Evolutionary conservation across 2,797 vertebrate genomes (phyloP), one percentile per base, ranked within the genome.

Genomic region (Astyanax mexicanus): DNA sequence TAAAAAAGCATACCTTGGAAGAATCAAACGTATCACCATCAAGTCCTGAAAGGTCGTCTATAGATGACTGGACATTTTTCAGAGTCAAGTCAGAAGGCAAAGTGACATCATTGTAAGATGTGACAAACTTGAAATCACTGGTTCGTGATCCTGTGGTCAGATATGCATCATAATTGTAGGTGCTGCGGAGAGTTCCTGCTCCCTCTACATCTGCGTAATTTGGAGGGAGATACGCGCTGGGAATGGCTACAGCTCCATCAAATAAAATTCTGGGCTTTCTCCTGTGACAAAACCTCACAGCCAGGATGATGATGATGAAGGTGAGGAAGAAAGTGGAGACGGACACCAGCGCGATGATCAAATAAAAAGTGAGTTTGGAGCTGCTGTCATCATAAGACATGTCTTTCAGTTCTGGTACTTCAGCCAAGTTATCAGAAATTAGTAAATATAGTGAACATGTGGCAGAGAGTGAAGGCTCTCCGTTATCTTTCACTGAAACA

Each of bases 91-190:
- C 44, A 42, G 40, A 17, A n/a, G 44, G 44, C 5, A n/a, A 44
- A 47, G 44, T 47, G 6, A 13, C 44, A 0, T n/a, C 44, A n/a
- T n/a, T 42, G 11, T 82, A 83, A 52, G 84, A 83, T 72, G 70
- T 86, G 21, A 82, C 52, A 76, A 89, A 88, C 72, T 84, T 86
- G 68, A 90, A 87, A 9, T 87, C 84, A 23, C 84, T 88, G 80
- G 73, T n/a, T n/a, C n/a, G n/a, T n/a, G n/a, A n/a, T n/a, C n/a
- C n/a, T n/a, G n/a, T n/a, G n/a, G n/a, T n/a, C n/a, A n/a, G n/a
- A n/a, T n/a, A n/a, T n/a, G n/a, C n/a, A n/a, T n/a, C n/a, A n/a
- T n/a, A n/a, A n/a, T n/a, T n/a, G n/a, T n/a, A n/a, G n/a, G n/a
- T n/a, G n/a, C n/a, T n/a, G n/a, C n/a, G n/a, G n/a, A n/a, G n/a